phyloP scores from a whole-genome alignment of 2,113 vertebrate genomes.

The Takifugu flavidus region DNA sequence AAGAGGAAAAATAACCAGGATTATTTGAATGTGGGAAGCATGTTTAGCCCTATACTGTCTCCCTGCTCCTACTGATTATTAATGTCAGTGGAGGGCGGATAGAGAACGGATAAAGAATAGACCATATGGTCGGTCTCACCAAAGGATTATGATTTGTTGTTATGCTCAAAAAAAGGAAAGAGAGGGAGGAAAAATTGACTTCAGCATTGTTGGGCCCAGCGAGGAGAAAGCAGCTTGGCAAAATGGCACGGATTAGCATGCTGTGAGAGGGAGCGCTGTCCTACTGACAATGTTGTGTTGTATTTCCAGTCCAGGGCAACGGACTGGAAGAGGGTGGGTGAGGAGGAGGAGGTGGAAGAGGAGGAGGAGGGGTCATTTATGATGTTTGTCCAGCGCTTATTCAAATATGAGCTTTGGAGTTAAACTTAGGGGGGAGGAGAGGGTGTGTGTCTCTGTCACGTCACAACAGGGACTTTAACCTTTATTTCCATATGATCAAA shows the following conservation, averaged over 20 bases:
- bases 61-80: constrained; percentile 53
- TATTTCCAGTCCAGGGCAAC: constrained; percentile 24
- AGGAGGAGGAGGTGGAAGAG: background rate
- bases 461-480: background rate
- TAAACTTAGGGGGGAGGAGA: constrained; percentile 29
- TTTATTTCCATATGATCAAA: constrained; percentile 29
- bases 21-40: constrained; percentile 36
- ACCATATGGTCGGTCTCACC: constrained; percentile 60
- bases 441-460: constrained; percentile 26
- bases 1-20: constrained; percentile 8
- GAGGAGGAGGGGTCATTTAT: constrained; percentile 7
- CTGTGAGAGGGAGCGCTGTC: constrained; percentile 26
- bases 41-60: constrained; percentile 28
- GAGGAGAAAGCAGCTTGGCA: constrained; percentile 64
- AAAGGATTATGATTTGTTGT: constrained; percentile 68
- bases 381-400: constrained; percentile 62
- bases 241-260: constrained; percentile 62
- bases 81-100: constrained; percentile 63
- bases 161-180: constrained; percentile 40
- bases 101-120: constrained; percentile 66
- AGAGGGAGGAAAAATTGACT: constrained; percentile 39
- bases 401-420: constrained; percentile 74
- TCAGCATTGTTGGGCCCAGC: constrained; percentile 50
- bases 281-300: constrained; percentile 37
- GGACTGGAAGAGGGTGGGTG: background rate